Evolutionary conservation across 1,140 invertebrate species (phyloP).

Genomic region (Hycleus phaleratus): DNA sequence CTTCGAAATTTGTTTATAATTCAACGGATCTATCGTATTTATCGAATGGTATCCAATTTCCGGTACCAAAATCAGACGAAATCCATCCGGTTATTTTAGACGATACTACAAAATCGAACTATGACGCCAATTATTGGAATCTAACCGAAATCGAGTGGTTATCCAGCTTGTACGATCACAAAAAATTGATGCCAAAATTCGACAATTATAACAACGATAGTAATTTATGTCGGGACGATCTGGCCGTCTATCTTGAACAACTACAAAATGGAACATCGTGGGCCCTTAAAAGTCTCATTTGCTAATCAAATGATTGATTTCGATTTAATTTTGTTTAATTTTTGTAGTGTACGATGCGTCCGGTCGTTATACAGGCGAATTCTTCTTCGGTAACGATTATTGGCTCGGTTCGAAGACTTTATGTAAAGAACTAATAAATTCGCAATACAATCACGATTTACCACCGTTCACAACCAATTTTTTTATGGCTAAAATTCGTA

Average conservation of each 20-base stretch:
- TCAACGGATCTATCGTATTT: slow-evolving; percentile 36
- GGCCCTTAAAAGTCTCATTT: slow-evolving; percentile 61
- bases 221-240: slow-evolving; percentile 44
- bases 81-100: slow-evolving; percentile 14
- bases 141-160: slow-evolving; percentile 53
- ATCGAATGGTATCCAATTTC: slow-evolving; percentile 38
- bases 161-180: slow-evolving; percentile 54
- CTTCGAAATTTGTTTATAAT: slow-evolving; percentile 24
- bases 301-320: not conserved
- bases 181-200: slow-evolving; percentile 48
- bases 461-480: slow-evolving; percentile 56
- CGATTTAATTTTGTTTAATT: slow-evolving; percentile 2
- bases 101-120: no score
- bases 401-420: slow-evolving; percentile 67
- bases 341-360: slow-evolving; percentile 71
- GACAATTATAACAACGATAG: slow-evolving; percentile 37
- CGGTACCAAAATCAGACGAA: slow-evolving; percentile 21
- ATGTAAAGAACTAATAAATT: slow-evolving; percentile 51
- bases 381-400: slow-evolving; percentile 74
- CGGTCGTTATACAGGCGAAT: slow-evolving; percentile 70
- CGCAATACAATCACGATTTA: slow-evolving; percentile 42
- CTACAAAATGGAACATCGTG: slow-evolving; percentile 53
- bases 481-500: slow-evolving; percentile 56
- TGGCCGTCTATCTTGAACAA: slow-evolving; percentile 49
- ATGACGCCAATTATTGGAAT: not conserved